Conservation (phyloP, 2,797 vertebrate species). For the Geotrypetes seraphini region DNA sequence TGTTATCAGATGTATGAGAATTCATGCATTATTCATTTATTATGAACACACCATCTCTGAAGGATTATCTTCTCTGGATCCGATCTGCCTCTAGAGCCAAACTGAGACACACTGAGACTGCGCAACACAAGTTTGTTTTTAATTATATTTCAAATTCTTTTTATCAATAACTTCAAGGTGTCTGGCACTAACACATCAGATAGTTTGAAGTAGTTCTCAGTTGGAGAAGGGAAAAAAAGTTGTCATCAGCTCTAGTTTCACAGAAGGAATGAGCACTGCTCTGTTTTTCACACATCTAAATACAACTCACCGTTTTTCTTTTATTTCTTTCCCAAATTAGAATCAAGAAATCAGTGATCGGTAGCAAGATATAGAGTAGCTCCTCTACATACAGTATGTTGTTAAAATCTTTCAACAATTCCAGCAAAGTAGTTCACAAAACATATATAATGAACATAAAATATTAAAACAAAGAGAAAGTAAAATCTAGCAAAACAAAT, state of each 20-base stretch:
- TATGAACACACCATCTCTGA: slow-evolving; percentile 61
- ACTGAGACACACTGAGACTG: slow-evolving; percentile 25
- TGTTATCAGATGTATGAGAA: slow-evolving; percentile 77
- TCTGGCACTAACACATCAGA: slow-evolving; percentile 57
- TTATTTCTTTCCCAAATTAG: neutral
- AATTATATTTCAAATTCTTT: slow-evolving; percentile 61
- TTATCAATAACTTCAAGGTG: slow-evolving; percentile 48
- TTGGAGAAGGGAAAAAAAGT: slow-evolving; percentile 4
- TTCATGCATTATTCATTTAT: slow-evolving; percentile 70
- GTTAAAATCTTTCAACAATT: no score
- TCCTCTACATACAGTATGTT: no score
- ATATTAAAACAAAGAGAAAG: no score
- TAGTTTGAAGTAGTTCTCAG: slow-evolving; percentile 55
- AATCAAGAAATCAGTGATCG: neutral
- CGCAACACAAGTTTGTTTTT: slow-evolving; percentile 55
- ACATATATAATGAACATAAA: no score
- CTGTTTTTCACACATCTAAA: slow-evolving; percentile 6
- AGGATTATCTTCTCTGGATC: slow-evolving; percentile 37
- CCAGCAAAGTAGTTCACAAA: no score
- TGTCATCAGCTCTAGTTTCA: slow-evolving; percentile 10
- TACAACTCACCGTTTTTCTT: neutral
- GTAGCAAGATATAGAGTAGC: neutral
- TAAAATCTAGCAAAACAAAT: slow-evolving; percentile 1
- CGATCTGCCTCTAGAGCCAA: slow-evolving; percentile 23
- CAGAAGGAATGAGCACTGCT: slow-evolving; percentile 16